Evolutionary conservation across 2,113 vertebrate species (phyloP).

Genomic region (Holacanthus passer): DNA sequence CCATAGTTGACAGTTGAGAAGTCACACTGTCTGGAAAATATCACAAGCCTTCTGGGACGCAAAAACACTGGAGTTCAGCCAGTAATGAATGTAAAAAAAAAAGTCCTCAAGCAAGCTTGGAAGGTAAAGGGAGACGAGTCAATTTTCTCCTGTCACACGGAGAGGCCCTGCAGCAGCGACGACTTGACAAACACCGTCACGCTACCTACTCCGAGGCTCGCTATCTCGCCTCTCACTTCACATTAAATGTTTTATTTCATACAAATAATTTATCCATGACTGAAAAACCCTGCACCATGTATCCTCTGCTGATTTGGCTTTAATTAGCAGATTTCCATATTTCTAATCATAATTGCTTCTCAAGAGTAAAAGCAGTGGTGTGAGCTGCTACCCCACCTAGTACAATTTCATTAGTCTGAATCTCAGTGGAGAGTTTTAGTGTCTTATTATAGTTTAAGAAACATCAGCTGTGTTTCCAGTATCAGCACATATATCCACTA

Average conservation of each 20-base stretch:
- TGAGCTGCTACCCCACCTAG: conserved; percentile 9
- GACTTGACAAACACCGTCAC: conserved; percentile 64
- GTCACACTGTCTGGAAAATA: conserved; percentile 41
- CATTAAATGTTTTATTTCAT: conserved; percentile 56
- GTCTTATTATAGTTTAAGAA: conserved; percentile 23
- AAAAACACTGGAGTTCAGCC: conserved; percentile 50
- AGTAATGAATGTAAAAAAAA: conserved; percentile 48
- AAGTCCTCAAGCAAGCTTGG: conserved; percentile 58
- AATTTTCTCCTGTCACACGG: conserved; percentile 65
- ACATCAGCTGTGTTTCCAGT: conserved; percentile 8
- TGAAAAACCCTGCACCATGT: conserved; percentile 31
- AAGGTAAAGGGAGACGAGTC: conserved; percentile 65
- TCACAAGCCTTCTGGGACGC: conserved; percentile 44
- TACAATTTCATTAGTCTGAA: conserved; percentile 37
- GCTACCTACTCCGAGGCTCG: conserved; percentile 37
- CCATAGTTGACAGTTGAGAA: conserved; percentile 51
- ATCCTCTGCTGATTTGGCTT: conserved; percentile 61
- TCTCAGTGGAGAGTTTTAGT: conserved; percentile 30
- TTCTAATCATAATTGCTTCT: conserved; percentile 63
- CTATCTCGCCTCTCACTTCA: conserved; percentile 51
- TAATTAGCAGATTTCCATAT: conserved; percentile 69
- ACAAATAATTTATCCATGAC: conserved; percentile 36
- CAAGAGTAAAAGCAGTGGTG: conserved; percentile 9
- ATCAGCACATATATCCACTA: conserved; percentile 14
- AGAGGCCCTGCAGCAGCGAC: conserved; percentile 42